These are phyloP conservation scores for Nomia melanderi DNA, from an alignment of 1,140 invertebrate genomes.

Conservation along the genomic window DNA sequence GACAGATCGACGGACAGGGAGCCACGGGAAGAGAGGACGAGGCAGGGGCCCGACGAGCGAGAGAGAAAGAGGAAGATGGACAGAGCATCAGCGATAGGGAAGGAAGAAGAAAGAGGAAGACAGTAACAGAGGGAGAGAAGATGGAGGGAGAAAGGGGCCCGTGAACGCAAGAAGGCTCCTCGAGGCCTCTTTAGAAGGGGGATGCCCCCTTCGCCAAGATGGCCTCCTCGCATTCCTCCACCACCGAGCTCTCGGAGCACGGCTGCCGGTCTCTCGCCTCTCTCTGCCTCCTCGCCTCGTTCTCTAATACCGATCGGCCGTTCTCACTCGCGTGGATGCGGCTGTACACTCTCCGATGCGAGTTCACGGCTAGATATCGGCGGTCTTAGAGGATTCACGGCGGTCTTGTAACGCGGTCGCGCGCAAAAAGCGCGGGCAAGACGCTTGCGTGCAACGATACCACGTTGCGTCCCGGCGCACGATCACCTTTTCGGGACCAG, in stretches of 20 bases:
- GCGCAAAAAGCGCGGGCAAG: neutral
- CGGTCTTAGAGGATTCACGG: slow-evolving; percentile 8
- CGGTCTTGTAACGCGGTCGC: neutral
- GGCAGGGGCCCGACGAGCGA: slow-evolving; percentile 4
- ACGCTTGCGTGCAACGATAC: neutral
- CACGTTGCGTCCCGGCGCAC: neutral
- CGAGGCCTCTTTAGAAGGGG: slow-evolving; percentile 70
- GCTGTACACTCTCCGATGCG: neutral
- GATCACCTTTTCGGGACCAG: neutral
- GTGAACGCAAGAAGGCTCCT: slow-evolving; percentile 64
- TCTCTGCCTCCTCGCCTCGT: slow-evolving; percentile 45
- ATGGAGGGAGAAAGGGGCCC: slow-evolving; percentile 24
- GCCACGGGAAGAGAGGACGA: slow-evolving; percentile 42
- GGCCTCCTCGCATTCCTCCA: slow-evolving; percentile 76
- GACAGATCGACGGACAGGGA: slow-evolving; percentile 59
- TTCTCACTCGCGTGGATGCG: slow-evolving; percentile 18
- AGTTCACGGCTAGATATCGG: slow-evolving; percentile 13
- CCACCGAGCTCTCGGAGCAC: slow-evolving; percentile 36
- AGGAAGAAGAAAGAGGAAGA: neutral
- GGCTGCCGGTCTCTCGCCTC: slow-evolving; percentile 42
- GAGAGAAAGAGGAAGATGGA: slow-evolving; percentile 5
- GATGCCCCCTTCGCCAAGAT: slow-evolving; percentile 71
- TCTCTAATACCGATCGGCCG: slow-evolving; percentile 53
- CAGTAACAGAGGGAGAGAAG: slow-evolving; percentile 6
- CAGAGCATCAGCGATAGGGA: neutral